A percentile compares a stretch with the other conserved stretches of the same genome.
These are phyloP conservation scores for Muscina levida DNA, from an alignment of 2,888 invertebrate genomes.

Conservation along the genomic window DNA sequence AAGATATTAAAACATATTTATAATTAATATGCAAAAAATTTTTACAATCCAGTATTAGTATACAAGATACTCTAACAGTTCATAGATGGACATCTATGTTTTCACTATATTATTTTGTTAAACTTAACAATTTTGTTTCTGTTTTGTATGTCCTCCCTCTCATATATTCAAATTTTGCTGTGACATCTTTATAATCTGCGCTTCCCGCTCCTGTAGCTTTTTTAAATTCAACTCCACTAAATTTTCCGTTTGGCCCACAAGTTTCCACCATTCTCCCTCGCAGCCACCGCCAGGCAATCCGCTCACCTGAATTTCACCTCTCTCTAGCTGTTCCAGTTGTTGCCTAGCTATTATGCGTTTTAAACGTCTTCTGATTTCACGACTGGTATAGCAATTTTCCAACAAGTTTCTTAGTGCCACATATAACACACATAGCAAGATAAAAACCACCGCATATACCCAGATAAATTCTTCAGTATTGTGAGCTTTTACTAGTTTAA, in stretches of 20 bases:
- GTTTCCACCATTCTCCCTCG: neutral
- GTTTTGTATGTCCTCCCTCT: too few species aligned
- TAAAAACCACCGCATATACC: neutral
- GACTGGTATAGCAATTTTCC: neutral
- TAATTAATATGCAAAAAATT: too few species aligned
- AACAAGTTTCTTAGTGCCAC: neutral
- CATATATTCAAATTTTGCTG: too few species aligned
- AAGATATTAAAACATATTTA: too few species aligned
- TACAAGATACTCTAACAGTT: too few species aligned
- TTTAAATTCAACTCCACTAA: neutral
- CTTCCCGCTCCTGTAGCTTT: neutral
- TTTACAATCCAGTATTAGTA: too few species aligned
- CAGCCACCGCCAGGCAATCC: neutral
- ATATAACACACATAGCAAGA: neutral
- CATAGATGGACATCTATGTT: too few species aligned
- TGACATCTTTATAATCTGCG: too few species aligned
- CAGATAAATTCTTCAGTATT: neutral
- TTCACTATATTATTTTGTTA: too few species aligned
- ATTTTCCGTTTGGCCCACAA: neutral
- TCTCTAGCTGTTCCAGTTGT: constrained; percentile 1
- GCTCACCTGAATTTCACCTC: neutral
- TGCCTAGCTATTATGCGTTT: neutral
- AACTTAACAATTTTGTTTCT: too few species aligned
- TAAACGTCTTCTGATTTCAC: neutral
- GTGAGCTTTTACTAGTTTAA: neutral